Base-by-base conservation (phyloP, 2,113 vertebrate genomes). In the Polypterus bichir region DNA sequence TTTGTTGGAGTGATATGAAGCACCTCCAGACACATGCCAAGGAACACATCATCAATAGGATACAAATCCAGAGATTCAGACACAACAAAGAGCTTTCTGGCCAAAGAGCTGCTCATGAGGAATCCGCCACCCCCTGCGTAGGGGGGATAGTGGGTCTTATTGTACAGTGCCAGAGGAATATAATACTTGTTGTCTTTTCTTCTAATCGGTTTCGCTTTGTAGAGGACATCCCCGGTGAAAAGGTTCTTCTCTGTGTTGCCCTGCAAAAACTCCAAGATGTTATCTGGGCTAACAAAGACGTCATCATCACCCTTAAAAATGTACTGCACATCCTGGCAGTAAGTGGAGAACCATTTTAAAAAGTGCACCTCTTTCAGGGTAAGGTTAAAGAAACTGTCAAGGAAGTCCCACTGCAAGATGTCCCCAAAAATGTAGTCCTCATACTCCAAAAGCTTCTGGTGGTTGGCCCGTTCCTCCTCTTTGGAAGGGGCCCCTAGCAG, bases 311-410 rank as follows among this genome's bases (percentile, higher is more conserved):
- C 94, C 69, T 99, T 98, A 68, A 97, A 98, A 71, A 99, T 65
- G 62, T 91, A 96, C 9, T 0, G 83, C 5, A 93, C 76, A 0
- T 49, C 10, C 45, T 84, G 77, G 7, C 96, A 99, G 83, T 92
- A 97, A 6, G 79, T 91, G 74, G 83, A 74, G 4, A 96, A 85
- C 96, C 96, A 99, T 75, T 93, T 97, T 49, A 99, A 83, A 76
- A 99, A 99, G 74, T 97, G 90, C 4, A 88, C 91, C 70, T 99
- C 96, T 69, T 99, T 99, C 9, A 99, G 90, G 0, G 96, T 99
- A 62, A 99, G 87, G 77, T 99, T 99, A 84, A 97, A 98, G 76
- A 99, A 99, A 60, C 83, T 94, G 69, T 99, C 96, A 46, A 91
- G 72, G 65, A 99, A 99, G 78, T 94, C 88, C 96, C 96, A 99